Evolutionary conservation across 1,140 invertebrate species (phyloP), one percentile per base, ranked within the genome.

Genomic region (Pseudomyrmex cubaensis): DNA sequence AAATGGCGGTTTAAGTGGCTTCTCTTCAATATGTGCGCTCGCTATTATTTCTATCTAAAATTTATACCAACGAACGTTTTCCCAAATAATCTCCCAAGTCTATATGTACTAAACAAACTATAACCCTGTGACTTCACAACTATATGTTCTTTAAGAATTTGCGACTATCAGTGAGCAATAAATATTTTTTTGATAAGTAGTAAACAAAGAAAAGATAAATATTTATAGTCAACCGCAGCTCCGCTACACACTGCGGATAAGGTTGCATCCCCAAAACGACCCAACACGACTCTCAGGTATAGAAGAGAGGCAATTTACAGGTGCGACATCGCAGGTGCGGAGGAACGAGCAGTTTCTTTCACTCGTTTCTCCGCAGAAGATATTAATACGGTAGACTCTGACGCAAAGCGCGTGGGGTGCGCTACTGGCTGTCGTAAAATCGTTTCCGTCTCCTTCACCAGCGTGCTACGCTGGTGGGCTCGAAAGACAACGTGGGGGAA

Each of bases 361-460:
- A 62, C 74, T 35, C 35, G 35, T 35, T 35, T 35, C 35, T 35
- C 78, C 56, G 61, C 57, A 50, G 62, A 56, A 77, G 82, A 85
- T 80, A 90, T 87, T 90, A 90, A 90, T 90, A 87, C 82, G 83
- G 88, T 90, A 90, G 82, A 54, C 74, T 35, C 35, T 73, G 54
- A 78, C 82, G 84, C 35, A 84, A 83, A 70, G 86, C 69, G 83
- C 83, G 62, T 66, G 67, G 78, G 82, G 83, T 85, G 72, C 52
- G 89, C 90, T 90, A 91, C 90, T 61, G 90, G 84, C 73, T 72
- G 84, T 92, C 87, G 85, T 92, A 92, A 91, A 91, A 74, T 88
- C 85, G 54, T 87, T 88, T 89, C 83, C 87, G 64, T 63, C 82
- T 86, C 70, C 83, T 85, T 84, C 5, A 7, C 35, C 35, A 7